These are phyloP conservation scores for Apis laboriosa DNA, from an alignment of 1,140 invertebrate species.

Conservation along the genomic window DNA sequence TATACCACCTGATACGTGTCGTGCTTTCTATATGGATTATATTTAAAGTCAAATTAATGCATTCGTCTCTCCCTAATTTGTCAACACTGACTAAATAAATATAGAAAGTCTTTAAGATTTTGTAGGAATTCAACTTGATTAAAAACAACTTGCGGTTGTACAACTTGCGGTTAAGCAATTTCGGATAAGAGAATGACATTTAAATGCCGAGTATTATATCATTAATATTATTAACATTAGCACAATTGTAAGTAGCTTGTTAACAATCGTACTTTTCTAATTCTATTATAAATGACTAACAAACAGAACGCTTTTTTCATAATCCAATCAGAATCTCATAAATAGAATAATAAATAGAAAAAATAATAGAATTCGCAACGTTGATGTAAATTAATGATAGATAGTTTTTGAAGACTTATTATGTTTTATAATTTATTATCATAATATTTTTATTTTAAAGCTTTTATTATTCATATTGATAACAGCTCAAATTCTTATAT, in stretches of 20 bases:
- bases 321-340: not conserved
- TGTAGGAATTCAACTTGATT: not conserved
- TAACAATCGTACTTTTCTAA: slow-evolving; percentile 1
- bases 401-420: not conserved
- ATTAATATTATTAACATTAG: not conserved
- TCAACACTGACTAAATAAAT: not conserved
- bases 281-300: not conserved
- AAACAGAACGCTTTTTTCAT: not conserved
- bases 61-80: not conserved
- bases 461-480: not conserved
- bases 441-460: not conserved
- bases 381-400: not conserved
- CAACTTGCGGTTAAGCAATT: not conserved
- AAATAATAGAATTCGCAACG: not conserved
- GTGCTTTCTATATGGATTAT: not conserved
- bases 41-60: too few relatives aligned
- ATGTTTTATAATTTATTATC: not conserved
- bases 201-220: not conserved
- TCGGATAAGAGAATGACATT: not conserved
- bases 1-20: slow-evolving; percentile 17
- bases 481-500: not conserved
- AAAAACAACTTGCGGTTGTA: not conserved
- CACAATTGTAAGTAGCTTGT: not conserved
- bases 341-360: too few relatives aligned
- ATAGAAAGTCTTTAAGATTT: not conserved